A percentile compares a stretch with the other conserved stretches of the same genome.
These are phyloP conservation scores for Tridacna gigas DNA, from an alignment of 2,888 invertebrate species.

Conservation along the genomic window DNA sequence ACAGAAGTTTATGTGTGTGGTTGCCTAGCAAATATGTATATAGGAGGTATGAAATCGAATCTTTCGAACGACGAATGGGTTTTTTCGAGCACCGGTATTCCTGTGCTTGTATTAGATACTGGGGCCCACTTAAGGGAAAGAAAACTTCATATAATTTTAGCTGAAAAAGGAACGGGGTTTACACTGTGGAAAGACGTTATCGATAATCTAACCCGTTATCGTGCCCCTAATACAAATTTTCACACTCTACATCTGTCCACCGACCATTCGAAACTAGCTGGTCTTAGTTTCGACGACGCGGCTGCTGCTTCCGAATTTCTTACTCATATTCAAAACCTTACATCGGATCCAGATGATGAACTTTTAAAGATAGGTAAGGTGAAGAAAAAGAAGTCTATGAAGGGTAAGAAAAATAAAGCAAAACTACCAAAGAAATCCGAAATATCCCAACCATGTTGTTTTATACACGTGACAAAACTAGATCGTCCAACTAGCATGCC, in stretches of 20 bases:
- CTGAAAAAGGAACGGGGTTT: constrained; percentile 93
- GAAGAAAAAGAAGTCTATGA: constrained; percentile 76
- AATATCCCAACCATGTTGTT: constrained; percentile 93
- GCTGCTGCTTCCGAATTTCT: constrained; percentile 90
- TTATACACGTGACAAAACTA: constrained; percentile 92
- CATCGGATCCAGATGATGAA: constrained; percentile 92
- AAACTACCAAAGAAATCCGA: constrained; percentile 91
- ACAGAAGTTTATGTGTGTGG: constrained; percentile 92
- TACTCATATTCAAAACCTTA: constrained; percentile 87
- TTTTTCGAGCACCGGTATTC: constrained; percentile 91
- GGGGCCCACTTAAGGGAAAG: constrained; percentile 88
- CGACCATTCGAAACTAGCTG: constrained; percentile 91
- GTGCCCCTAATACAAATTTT: constrained; percentile 88
- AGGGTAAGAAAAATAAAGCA: constrained; percentile 80
- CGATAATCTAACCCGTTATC: constrained; percentile 91
- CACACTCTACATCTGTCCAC: constrained; percentile 93
- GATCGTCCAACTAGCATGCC: constrained; percentile 84
- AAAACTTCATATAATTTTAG: constrained; percentile 89
- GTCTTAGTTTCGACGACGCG: constrained; percentile 92
- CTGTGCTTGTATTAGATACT: constrained; percentile 91
- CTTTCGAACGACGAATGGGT: constrained; percentile 87
- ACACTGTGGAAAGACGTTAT: constrained; percentile 93
- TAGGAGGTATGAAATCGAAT: constrained; percentile 78
- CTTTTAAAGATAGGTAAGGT: constrained; percentile 88
- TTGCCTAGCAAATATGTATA: constrained; percentile 88